Evolutionary conservation across 1,140 invertebrate genomes (phyloP).

Genomic region (Trachelipus rathkii): DNA sequence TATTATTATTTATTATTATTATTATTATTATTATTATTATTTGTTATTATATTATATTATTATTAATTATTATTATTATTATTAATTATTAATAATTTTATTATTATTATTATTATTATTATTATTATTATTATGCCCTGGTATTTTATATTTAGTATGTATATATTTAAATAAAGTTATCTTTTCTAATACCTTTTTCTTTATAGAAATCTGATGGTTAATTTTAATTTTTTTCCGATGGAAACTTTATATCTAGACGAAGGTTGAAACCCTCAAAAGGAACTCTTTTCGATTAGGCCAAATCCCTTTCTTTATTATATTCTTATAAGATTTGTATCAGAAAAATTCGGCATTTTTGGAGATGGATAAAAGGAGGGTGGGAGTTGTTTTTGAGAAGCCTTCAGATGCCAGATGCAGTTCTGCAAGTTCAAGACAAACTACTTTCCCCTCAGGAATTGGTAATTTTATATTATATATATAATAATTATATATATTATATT

Average conservation of each 20-base stretch:
- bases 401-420: neutral
- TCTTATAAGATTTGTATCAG: neutral
- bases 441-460: neutral
- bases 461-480: neutral
- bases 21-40: no score
- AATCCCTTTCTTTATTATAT: neutral
- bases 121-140: no score
- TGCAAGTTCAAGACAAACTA: neutral
- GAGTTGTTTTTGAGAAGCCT: neutral
- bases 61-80: no score
- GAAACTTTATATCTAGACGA: neutral
- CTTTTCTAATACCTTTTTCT: no score
- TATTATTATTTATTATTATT: no score
- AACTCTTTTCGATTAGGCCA: neutral
- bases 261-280: neutral
- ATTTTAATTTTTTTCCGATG: no score
- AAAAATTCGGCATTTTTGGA: neutral
- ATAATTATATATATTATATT: no score
- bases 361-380: neutral
- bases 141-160: no score
- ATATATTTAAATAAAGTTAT: no score
- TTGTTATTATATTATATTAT: no score
- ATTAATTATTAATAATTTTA: no score
- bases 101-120: no score
- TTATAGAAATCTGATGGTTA: neutral